Evolutionary conservation across 2,797 vertebrate species (phyloP), one percentile per base, ranked within the genome.

Genomic region (Toxotes lorentzi): DNA sequence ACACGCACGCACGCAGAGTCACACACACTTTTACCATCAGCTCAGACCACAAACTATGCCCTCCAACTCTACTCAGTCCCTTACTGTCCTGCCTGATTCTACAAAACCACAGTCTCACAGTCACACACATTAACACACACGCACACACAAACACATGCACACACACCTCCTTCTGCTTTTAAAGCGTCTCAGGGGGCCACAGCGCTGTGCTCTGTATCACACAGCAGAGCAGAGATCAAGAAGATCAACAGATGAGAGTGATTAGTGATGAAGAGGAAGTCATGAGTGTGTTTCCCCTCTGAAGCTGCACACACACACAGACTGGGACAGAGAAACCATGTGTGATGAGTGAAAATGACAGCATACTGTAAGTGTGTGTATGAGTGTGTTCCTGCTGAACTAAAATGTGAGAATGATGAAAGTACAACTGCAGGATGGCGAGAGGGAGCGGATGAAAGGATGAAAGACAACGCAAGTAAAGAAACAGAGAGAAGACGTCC

Each of bases 241-340:
- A 84, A 85, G 82, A 92, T 96, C 89, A 95, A 86, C 97, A 97
- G 95, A 96, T 96, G 96, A 96, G 94, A 96, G 95, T 91, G 92
- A 97, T 98, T 97, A 97, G 96, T 96, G 95, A 96, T 97, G 95
- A 96, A 96, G 96, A 96, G 95, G 95, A 98, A 97, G 95, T 95
- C 93, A 92, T 94, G 95, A 96, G 89, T 91, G 89, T 89, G 70
- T 75, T 67, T 23, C 35, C 63, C 70, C 72, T 75, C 81, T 21
- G 14, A 72, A 83, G 74, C 60, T 23, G 2, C 78, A 38, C 61
- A 65, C 58, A 82, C 67, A 68, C 58, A 43, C 61, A 66, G 47
- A 73, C 1, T 6, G 59, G 38, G 73, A 75, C 79, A 4, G 6
- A 50, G 65, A 7, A 10, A 56, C 50, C 60, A 30, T 61, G 54